These are phyloP conservation scores for Distichodus sexfasciatus DNA, from an alignment of 2,797 vertebrate genomes.

Conservation along the genomic window DNA sequence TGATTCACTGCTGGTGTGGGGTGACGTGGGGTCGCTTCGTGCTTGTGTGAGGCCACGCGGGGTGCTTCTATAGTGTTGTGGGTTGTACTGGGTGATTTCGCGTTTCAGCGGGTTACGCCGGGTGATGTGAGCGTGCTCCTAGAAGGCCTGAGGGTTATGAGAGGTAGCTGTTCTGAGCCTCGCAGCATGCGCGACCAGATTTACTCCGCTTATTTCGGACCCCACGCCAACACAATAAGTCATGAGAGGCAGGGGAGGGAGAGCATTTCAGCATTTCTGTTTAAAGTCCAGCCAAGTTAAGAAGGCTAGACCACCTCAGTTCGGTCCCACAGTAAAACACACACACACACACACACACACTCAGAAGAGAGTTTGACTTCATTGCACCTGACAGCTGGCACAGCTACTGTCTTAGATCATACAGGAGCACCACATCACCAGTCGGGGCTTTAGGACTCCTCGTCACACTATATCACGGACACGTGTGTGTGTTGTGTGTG, in stretches of 20 bases:
- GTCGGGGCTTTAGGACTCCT: background rate
- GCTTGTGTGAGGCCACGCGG: background rate
- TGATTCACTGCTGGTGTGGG: no score
- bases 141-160: background rate
- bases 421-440: background rate
- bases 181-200: background rate
- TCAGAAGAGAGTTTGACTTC: background rate
- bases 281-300: background rate
- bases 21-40: no score
- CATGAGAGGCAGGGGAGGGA: conserved; percentile 35
- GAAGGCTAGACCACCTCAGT: background rate
- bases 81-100: background rate
- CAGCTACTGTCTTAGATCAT: background rate
- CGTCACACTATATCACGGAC: background rate
- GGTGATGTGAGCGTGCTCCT: background rate
- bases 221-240: background rate
- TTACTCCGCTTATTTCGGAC: background rate
- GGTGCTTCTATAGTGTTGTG: background rate
- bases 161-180: background rate
- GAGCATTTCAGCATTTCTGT: background rate
- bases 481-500: background rate
- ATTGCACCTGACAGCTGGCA: background rate
- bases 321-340: background rate
- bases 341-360: background rate
- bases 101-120: background rate